Base-by-base conservation (phyloP, 2,113 vertebrate genomes). In the Lucifuga dentata region DNA sequence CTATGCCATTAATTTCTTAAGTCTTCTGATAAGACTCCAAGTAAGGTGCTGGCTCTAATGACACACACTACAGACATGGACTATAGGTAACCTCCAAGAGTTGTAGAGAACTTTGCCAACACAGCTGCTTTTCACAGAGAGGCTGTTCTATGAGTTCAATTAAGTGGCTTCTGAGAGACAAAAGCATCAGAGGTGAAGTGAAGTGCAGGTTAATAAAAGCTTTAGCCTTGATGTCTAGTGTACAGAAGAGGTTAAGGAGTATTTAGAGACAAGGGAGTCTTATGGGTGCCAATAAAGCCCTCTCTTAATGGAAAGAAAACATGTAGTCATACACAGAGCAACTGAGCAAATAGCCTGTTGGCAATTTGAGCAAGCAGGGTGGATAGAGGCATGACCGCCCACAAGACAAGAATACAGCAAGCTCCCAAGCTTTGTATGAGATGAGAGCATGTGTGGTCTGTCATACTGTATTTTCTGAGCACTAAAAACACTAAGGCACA, bases 1-100 rank as follows among this genome's bases (percentile, higher is more conserved):
- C 63, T 67, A 65, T 50, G 57, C 23, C 60, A 24, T 68, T 86
- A 33, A 81, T 89, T 78, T 78, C 79, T 87, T 85, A 86, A 72
- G 75, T 63, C 77, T 44, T 38, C 51, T 41, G 73, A 78, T 83
- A 62, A 87, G 80, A 77, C 63, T 17, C 16, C 9, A n/a, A 32
- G 8, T 59, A 57, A 67, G 63, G 20, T 67, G 73, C 35, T 53
- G 65, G 75, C 77, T 69, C 45, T 71, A 21, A 63, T 76, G 73
- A 77, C 49, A 29, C 57, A 53, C 35, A 36, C 53, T 64, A 63
- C 52, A 9, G 73, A n/a, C n/a, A n/a, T 44, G 51, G 29, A 55
- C 23, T 58, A 49, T 2, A 17, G 24, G 8, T 16, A 41, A 49
- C 52, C 43, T 46, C 23, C 26, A 17, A 11, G 40, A 26, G 29